These are phyloP conservation scores for Reticulitermes lucifugus DNA, from an alignment of 2,888 invertebrate species.

Conservation along the genomic window DNA sequence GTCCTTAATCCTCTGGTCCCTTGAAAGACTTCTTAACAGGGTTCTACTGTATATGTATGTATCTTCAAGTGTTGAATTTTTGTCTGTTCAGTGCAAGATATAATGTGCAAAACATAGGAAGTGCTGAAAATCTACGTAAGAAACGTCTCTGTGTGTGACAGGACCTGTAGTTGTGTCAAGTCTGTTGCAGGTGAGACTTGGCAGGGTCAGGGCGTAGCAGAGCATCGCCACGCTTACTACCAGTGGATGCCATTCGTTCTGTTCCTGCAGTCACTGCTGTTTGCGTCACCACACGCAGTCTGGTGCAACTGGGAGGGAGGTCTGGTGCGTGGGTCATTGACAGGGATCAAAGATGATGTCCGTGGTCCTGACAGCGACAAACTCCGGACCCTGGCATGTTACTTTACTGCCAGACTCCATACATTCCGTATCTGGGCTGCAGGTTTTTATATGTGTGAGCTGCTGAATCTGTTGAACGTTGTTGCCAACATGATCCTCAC, in stretches of 20 bases:
- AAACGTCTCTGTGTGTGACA: no score
- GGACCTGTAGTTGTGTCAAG: no score
- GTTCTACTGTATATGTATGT: no score
- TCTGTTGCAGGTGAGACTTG: conserved; percentile 36
- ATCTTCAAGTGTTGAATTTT: no score
- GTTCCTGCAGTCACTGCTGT: conserved; percentile 62
- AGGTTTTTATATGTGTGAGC: conserved; percentile 49
- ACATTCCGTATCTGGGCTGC: conserved; percentile 49
- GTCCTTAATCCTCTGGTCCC: no score
- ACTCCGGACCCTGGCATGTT: conserved; percentile 28
- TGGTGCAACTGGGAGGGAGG: conserved; percentile 62
- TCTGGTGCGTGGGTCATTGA: conserved; percentile 57
- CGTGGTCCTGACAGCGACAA: conserved; percentile 10
- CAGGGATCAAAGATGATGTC: conserved; percentile 39
- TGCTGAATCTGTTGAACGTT: conserved; percentile 52
- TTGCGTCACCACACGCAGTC: conserved; percentile 61
- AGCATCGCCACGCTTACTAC: conserved; percentile 62
- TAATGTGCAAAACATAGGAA: no score
- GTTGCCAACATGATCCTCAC: conserved; percentile 50
- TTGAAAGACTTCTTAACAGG: no score
- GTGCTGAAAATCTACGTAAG: no score
- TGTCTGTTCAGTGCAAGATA: no score
- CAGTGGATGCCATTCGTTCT: conserved; percentile 64
- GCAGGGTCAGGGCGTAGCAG: conserved; percentile 55
- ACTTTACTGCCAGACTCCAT: conserved; percentile 48